Base-by-base conservation (phyloP, 2,113 vertebrate species). In the Scomber scombrus region DNA sequence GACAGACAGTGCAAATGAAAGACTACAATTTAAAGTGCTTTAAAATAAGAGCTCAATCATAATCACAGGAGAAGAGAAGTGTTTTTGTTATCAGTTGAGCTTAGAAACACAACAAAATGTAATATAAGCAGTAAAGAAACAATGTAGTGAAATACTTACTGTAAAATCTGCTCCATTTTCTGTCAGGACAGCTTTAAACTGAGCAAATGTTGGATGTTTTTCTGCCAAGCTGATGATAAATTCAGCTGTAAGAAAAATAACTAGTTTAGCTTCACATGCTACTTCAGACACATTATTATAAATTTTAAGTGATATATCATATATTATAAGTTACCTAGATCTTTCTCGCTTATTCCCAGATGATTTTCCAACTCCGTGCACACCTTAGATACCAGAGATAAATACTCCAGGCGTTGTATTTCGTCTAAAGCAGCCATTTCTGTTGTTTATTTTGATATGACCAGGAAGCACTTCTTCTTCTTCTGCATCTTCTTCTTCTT, bases 101-200 rank as follows among this genome's bases (percentile, higher is more conserved):
- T 57, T 15, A 47, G 19, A 14, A 3, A 11, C 16, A 49, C 47
- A 15, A 57, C 0, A 18, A 4, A 54, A 47, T 0, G 3, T 9
- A 4, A 40, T 11, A 19, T n/a, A 54, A 9, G 8, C 29, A 8
- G 6, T 11, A 61, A 34, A 55, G 4, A 16, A 5, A 45, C 2
- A 5, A 4, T 1, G 11, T 13, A 14, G 0, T 10, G 3, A 46
- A 95, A 50, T 6, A 49, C 78, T 91, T 88, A 98, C 97, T 11
- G 97, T 97, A 78, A 98, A 98, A 55, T 98, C 96, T 0, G 97
- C 97, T 3, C 97, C 97, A 95, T 98, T 98, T 91, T 97, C 94
- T 1, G 78, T 11, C 7, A 98, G 91, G 12, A 93, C 91, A 4
- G 92, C 71, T 82, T 97, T 98, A 52, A 98, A 98, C 0, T 86